phyloP scores from a whole-genome alignment of 2,797 vertebrate species.

The Eurystomus glaucurus region DNA sequence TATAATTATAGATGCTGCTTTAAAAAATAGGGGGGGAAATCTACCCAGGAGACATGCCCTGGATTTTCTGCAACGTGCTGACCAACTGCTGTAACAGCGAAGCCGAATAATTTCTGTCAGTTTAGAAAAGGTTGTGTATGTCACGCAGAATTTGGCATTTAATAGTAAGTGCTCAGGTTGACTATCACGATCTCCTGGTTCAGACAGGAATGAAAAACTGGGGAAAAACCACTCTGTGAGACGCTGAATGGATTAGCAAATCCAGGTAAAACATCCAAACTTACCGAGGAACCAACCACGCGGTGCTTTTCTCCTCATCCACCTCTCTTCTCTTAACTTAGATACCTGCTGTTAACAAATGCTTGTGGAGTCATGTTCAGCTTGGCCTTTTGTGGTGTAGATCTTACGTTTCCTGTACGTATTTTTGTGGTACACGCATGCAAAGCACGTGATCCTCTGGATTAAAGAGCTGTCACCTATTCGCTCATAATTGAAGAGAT shows the following conservation, averaged over 20 bases:
- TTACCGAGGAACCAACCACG: neutral
- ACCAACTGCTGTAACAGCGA: neutral
- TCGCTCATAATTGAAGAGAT: neutral
- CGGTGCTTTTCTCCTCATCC: neutral
- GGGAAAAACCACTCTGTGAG: neutral
- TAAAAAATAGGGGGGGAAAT: neutral
- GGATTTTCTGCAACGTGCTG: neutral
- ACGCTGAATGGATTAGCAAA: neutral
- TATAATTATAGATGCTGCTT: constrained; percentile 11
- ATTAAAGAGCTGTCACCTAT: neutral
- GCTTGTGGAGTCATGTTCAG: neutral
- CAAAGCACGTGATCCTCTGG: neutral
- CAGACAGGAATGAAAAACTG: neutral
- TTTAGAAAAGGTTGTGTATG: neutral
- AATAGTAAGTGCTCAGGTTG: neutral
- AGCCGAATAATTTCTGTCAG: neutral
- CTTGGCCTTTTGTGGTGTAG: neutral
- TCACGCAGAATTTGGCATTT: neutral
- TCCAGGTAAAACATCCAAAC: neutral
- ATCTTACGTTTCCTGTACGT: neutral
- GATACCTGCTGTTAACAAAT: neutral
- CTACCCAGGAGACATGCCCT: neutral
- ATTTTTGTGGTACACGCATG: neutral
- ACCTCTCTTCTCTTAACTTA: neutral
- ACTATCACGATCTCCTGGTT: neutral